Evolutionary conservation across 2,797 vertebrate species (phyloP), one percentile per base, ranked within the genome.

Genomic region (Manis pentadactyla): DNA sequence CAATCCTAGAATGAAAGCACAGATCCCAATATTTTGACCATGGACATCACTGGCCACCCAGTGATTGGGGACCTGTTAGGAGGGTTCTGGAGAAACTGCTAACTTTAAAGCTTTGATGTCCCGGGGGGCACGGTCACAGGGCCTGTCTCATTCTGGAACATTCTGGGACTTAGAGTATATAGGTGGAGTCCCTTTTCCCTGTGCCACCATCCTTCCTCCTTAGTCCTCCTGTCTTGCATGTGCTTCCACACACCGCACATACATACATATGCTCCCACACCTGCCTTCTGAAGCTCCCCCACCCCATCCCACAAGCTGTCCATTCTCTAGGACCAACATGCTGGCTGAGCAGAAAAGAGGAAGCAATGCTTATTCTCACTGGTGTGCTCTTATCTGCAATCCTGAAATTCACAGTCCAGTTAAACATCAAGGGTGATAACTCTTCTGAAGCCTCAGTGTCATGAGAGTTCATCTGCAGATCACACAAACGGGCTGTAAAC

Each of bases 401-500:
- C 61, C 49, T 73, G 63, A 94, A 88, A 69, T 68, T 61, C 31
- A 74, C 15, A 34, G 39, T 46, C 57, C n/a, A 69, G 39, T 82
- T 95, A 64, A 93, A 88, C 39, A 85, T 66, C 57, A 88, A 71
- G 73, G 49, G 61, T 19, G 73, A 74, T 75, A 37, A 69, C 55
- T 78, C 37, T 78, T 86, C 63, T 15, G 2, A 77, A 82, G n/a
- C 81, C 34, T 42, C 68, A 8, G 8, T 61, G 59, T 86, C 23
- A 25, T 7, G 19, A 59, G 66, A 66, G 37, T 68, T 87, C 83
- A 66, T 59, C 6, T 18, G 21, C 1, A 83, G 39, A 88, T 93
- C 23, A 63, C 5, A 69, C 5, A 89, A 95, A 95, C 61, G 17
- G 34, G 21, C 10, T 18, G 1, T 34, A 84, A 90, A 51, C 29